Evolutionary conservation across 2,797 vertebrate species (phyloP).

Genomic region (Sitta carolinensis): DNA sequence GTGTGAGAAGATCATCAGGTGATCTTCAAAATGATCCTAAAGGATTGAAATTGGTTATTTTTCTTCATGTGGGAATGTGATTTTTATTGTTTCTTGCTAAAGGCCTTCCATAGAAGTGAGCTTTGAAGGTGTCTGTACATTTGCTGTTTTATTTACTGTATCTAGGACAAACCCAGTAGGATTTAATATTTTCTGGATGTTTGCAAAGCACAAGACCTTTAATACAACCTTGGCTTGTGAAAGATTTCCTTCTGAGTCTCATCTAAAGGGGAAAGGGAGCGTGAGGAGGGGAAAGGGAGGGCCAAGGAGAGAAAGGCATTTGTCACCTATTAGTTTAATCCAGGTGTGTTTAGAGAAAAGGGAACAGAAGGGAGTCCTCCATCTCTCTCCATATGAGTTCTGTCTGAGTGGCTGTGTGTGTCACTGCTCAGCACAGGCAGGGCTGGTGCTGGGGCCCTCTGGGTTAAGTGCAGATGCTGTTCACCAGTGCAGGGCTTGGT

Average conservation of each 20-base stretch:
- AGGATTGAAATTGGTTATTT: neutral
- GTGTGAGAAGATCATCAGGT: neutral
- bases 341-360: neutral
- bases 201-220: neutral
- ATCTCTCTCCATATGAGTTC: fast-evolving
- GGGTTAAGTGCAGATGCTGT: neutral
- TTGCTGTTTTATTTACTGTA: neutral
- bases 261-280: neutral
- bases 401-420: neutral
- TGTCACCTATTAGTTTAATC: neutral
- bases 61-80: neutral
- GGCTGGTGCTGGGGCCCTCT: neutral
- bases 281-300: neutral
- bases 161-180: neutral
- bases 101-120: neutral
- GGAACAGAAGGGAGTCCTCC: neutral
- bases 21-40: neutral
- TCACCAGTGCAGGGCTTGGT: neutral
- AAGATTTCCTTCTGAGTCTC: neutral
- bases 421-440: neutral
- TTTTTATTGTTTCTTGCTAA: neutral
- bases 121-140: neutral
- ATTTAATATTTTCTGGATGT: neutral
- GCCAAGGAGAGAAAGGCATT: neutral
- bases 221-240: neutral